Base-by-base conservation (phyloP, 2,113 vertebrate genomes). In the Megalops atlanticus region DNA sequence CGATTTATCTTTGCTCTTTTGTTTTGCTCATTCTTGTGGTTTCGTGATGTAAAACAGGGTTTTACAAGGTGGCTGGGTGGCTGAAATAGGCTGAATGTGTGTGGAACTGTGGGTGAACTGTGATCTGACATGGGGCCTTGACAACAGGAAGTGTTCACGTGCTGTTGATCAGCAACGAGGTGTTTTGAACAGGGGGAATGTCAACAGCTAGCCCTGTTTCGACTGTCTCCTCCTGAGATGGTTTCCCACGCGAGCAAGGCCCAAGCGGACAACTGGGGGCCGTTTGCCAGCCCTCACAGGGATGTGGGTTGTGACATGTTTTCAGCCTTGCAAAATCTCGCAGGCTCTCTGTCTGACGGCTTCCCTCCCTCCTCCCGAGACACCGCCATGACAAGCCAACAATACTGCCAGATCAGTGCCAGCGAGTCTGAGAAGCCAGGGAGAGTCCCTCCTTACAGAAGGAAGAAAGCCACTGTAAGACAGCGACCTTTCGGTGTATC, bases 281-380 rank as follows among this genome's bases (percentile, higher is more conserved):
- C 39, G 39, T n/a, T 40, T 15, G 36, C 18, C 31, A 18, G 31
- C 27, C 72, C 2, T 74, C 7, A 41, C 72, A 10, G 72, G 72
- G 72, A n/a, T 74, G 36, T 74, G 77, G 71, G 87, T 90, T 84
- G 79, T 79, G 85, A 86, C 87, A 85, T 85, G 86, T 81, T 85
- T 77, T 21, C 83, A 69, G 7, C 49, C 68, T 33, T 39, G 24
- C 27, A 6, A 33, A 72, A 69, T 49, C 38, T 0, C 24, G 33
- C 43, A 39, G 11, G 58, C 74, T 85, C 81, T 49, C 70, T 78
- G 33, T 80, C 81, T 85, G 80, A 86, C 33, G 73, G 1, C 7
- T 0, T 21, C 81, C 39, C 24, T 85, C 71, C 82, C 82, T 85
- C 27, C 52, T 78, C 75, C 27, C 70, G 75, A 86, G 83, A 88